Evolutionary conservation across 2,888 invertebrate species (phyloP).

Genomic region (Euclidia mi): DNA sequence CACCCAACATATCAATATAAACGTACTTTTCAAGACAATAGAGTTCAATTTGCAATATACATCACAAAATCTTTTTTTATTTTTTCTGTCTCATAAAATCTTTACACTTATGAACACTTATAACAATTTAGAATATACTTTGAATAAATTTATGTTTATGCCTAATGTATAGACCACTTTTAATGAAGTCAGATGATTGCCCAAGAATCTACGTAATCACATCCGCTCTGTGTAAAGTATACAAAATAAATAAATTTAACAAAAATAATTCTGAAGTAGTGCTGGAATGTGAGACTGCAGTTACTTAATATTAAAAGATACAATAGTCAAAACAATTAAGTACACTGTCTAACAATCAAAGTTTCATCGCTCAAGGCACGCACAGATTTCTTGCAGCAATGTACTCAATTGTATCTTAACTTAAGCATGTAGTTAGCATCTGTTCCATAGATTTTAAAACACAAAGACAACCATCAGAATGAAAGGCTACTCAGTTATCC

Average conservation of each 20-base stretch:
- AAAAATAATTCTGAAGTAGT: slow-evolving; percentile 33
- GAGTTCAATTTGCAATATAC: slow-evolving; percentile 62
- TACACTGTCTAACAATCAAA: slow-evolving; percentile 24
- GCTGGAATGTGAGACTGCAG: slow-evolving; percentile 50
- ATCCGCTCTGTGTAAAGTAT: slow-evolving; percentile 30
- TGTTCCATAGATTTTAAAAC: slow-evolving; percentile 1
- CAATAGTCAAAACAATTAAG: slow-evolving; percentile 36
- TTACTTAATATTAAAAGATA: slow-evolving; percentile 37
- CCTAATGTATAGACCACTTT: slow-evolving; percentile 72
- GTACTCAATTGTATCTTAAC: slow-evolving; percentile 39
- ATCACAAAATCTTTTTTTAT: slow-evolving; percentile 63
- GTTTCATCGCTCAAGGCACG: not conserved
- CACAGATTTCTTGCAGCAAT: slow-evolving; percentile 5
- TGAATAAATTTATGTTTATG: slow-evolving; percentile 56
- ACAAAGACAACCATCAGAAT: not conserved
- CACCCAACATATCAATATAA: slow-evolving; percentile 59
- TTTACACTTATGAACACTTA: slow-evolving; percentile 87
- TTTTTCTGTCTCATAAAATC: slow-evolving; percentile 78
- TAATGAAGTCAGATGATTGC: slow-evolving; percentile 31
- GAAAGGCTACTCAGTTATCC: slow-evolving; percentile 21
- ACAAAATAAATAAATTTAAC: slow-evolving; percentile 49
- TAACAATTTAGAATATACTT: slow-evolving; percentile 87
- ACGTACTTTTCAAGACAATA: slow-evolving; percentile 65
- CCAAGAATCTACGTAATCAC: slow-evolving; percentile 29
- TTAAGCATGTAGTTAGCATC: not conserved